Conservation (phyloP, 2,113 vertebrate species). For the Taurulus bubalis region DNA sequence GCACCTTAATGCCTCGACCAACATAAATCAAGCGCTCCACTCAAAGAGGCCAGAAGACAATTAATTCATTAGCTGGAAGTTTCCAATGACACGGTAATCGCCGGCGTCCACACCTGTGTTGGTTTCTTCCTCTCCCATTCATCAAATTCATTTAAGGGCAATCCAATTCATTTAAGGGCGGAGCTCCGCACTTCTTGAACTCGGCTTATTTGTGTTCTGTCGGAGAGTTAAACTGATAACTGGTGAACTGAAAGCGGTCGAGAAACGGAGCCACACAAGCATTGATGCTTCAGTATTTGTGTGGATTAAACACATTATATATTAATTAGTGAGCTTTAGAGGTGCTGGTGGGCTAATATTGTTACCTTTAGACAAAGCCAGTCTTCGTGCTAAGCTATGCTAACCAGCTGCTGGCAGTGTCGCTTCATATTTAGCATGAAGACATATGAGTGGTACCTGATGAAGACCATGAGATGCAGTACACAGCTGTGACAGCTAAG, state of each 20-base stretch:
- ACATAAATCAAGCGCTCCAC: conserved; percentile 36
- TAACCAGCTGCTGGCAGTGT: background rate
- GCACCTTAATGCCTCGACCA: conserved; percentile 12
- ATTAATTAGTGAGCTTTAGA: background rate
- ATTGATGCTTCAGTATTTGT: background rate
- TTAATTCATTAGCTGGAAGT: conserved; percentile 17
- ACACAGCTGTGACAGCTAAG: background rate
- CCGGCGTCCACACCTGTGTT: background rate
- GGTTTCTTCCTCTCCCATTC: background rate
- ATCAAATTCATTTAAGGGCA: background rate
- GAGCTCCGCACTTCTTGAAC: background rate
- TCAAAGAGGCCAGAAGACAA: conserved; percentile 1
- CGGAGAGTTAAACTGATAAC: background rate
- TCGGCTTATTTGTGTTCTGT: too few relatives aligned
- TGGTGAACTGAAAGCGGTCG: background rate
- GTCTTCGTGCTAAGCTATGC: conserved; percentile 1
- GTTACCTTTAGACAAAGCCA: background rate
- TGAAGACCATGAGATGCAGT: background rate
- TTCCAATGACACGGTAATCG: background rate
- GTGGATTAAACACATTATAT: background rate
- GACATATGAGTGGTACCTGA: background rate
- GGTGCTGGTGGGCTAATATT: background rate
- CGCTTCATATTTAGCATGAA: background rate
- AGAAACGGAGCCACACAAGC: background rate
- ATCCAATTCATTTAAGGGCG: background rate